A percentile compares a stretch with the other conserved stretches of the same genome.
These are phyloP conservation scores for Mohoua ochrocephala DNA, from an alignment of 2,113 vertebrate genomes.

Conservation along the genomic window DNA sequence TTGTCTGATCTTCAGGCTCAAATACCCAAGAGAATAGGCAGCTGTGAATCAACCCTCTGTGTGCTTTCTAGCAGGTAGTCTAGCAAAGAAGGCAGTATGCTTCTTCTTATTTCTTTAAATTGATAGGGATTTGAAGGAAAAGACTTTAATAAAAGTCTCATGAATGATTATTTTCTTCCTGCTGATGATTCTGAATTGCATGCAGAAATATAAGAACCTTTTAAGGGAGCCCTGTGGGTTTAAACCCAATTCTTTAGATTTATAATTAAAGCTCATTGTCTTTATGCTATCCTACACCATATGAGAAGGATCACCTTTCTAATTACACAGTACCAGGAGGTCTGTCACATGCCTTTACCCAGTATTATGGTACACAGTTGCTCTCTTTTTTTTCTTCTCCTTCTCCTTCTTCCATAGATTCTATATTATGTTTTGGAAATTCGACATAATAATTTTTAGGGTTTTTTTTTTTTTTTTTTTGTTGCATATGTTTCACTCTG, in stretches of 20 bases:
- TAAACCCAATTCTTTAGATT: conserved; percentile 55
- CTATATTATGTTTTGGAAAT: conserved; percentile 66
- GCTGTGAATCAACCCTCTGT: conserved; percentile 71
- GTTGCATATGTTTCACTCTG: conserved; percentile 71
- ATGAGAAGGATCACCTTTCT: conserved; percentile 54
- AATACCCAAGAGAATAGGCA: conserved; percentile 73
- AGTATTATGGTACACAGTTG: conserved; percentile 27
- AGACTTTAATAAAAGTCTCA: conserved; percentile 65
- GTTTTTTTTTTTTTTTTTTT: not conserved
- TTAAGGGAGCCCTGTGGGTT: conserved; percentile 31
- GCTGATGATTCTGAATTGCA: conserved; percentile 56
- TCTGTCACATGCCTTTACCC: conserved; percentile 44
- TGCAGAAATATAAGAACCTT: conserved; percentile 25
- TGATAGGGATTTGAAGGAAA: conserved; percentile 68
- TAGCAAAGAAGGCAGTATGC: conserved; percentile 55
- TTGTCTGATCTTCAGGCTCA: conserved; percentile 76
- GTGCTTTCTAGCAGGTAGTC: conserved; percentile 66
- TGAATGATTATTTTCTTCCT: conserved; percentile 60
- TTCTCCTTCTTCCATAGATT: conserved; percentile 10
- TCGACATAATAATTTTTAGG: conserved; percentile 5
- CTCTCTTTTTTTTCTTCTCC: conserved; percentile 25
- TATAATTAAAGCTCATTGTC: conserved; percentile 65
- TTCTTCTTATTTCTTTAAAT: conserved; percentile 69
- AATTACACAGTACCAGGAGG: conserved; percentile 25
- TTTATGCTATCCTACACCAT: conserved; percentile 44